Conservation (phyloP, 2,888 invertebrate genomes). For the Tenthredo livida region DNA sequence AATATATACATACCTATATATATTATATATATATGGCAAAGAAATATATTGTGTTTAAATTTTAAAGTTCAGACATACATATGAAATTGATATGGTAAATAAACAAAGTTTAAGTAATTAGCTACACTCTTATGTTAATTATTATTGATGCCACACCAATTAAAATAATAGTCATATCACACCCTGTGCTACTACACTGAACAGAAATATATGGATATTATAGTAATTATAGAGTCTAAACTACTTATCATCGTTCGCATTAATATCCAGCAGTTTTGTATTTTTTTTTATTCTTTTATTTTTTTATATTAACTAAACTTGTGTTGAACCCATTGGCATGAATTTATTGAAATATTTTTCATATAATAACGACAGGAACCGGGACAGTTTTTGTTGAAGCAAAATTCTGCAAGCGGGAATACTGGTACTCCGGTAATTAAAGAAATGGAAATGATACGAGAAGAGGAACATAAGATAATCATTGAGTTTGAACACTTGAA, state of each 20-base stretch:
- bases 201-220: not conserved
- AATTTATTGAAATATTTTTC: slow-evolving; percentile 54
- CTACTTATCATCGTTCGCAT: no score
- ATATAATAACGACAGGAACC: slow-evolving; percentile 42
- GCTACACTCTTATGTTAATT: slow-evolving; percentile 10
- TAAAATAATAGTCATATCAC: not conserved
- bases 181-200: not conserved
- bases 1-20: no score
- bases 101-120: slow-evolving; percentile 25
- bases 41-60: slow-evolving; percentile 11
- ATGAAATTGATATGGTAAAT: slow-evolving; percentile 34
- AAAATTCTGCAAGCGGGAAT: slow-evolving; percentile 58
- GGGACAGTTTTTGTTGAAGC: slow-evolving; percentile 58
- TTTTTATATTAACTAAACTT: slow-evolving; percentile 51
- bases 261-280: no score
- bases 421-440: slow-evolving; percentile 49
- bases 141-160: slow-evolving; percentile 39
- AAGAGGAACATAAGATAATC: slow-evolving; percentile 52
- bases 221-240: no score
- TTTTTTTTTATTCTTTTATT: no score
- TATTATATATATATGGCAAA: not conserved
- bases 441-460: slow-evolving; percentile 42
- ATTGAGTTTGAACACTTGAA: slow-evolving; percentile 60
- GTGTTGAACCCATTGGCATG: slow-evolving; percentile 47
- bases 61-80: not conserved